Evolutionary conservation across 2,888 invertebrate species (phyloP), one percentile per base, ranked within the genome.

Genomic region (Lobophora halterata): DNA sequence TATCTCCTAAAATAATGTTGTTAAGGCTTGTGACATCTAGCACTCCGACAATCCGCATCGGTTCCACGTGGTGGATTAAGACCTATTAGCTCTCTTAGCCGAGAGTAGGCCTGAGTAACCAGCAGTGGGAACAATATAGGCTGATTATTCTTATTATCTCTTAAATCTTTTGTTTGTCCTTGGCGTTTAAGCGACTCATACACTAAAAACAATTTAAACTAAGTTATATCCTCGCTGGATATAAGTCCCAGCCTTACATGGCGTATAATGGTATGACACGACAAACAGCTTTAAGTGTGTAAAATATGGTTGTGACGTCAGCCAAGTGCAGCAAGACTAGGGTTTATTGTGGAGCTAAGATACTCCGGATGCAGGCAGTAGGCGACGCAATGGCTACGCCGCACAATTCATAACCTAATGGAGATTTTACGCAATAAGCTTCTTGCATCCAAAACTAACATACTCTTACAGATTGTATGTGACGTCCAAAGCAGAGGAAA

Each of bases 261-360:
- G 70, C 80, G 79, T 81, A 86, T 86, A 87, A 86, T 87, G 77
- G 85, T 85, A 81, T 81, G 81, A 86, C 83, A 81, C 83, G 83
- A 85, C 87, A 86, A 86, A 85, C 85, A 86, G 85, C 82, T 86
- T 83, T 85, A 86, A 86, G 81, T 82, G 81, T 81, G 77, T 86
- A 79, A 87, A 83, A 79, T 86, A 87, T 85, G 80, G 81, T 63
- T 58, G 65, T 79, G 78, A 77, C 78, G 79, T 79, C 79, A 80
- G 72, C 79, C 76, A 74, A 79, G 76, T 76, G 76, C 62, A 65
- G 68, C 73, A 61, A 70, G 71, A 65, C 71, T 62, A 74, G 73
- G 70, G 69, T 79, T 74, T 75, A 76, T 74, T 70, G 65, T 68
- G 68, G 30, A 12, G 67, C 73, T 69, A 63, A 71, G 61, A 62